These are phyloP conservation scores for Arvicanthis niloticus DNA, from an alignment of 2,113 vertebrate genomes.

Conservation along the genomic window DNA sequence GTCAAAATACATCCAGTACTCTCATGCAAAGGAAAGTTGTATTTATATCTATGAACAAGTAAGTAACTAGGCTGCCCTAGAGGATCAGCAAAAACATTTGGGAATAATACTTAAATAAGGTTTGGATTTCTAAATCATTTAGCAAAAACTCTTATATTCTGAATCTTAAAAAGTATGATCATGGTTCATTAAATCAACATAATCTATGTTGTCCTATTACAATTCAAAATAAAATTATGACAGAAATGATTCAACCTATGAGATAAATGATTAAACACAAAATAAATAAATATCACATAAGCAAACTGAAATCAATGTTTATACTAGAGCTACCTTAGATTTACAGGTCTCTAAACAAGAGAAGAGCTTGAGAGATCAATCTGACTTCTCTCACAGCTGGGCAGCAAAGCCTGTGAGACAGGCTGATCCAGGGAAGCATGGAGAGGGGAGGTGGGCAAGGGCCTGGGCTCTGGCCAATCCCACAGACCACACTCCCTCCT, in stretches of 20 bases:
- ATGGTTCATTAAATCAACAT: slow-evolving; percentile 41
- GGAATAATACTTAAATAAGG: slow-evolving; percentile 48
- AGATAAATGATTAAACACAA: slow-evolving; percentile 25
- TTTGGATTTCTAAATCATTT: slow-evolving; percentile 50
- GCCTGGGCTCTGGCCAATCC: background rate
- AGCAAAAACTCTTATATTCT: background rate
- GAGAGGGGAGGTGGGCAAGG: background rate
- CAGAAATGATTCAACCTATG: slow-evolving; percentile 35
- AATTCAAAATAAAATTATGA: slow-evolving; percentile 60
- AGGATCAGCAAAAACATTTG: background rate
- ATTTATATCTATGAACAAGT: background rate
- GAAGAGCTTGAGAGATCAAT: background rate
- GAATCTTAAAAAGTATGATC: slow-evolving; percentile 24
- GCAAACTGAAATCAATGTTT: slow-evolving; percentile 38
- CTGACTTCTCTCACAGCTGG: background rate
- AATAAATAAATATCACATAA: slow-evolving; percentile 6
- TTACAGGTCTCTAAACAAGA: background rate
- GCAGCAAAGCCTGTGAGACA: background rate
- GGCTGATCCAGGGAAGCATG: background rate
- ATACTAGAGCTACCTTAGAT: background rate
- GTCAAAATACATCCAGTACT: slow-evolving; percentile 63
- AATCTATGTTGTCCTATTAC: background rate
- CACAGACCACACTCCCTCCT: background rate
- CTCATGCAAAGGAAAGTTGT: slow-evolving; percentile 40
- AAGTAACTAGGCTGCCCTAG: background rate